Evolutionary conservation across 1,140 invertebrate species (phyloP), one percentile per base, ranked within the genome.

Genomic region (Lineus longissimus): DNA sequence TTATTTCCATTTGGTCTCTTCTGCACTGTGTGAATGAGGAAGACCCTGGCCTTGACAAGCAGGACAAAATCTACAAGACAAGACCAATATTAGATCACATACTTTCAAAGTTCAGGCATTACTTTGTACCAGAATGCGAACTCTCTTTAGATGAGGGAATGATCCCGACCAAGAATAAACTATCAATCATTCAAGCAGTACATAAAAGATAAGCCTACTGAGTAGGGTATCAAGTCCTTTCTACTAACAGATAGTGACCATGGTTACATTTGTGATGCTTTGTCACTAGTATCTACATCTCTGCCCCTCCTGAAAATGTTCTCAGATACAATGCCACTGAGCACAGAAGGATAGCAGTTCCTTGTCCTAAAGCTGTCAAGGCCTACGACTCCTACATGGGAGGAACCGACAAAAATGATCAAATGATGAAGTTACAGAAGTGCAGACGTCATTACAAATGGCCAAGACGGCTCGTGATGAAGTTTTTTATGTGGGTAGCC

Each of bases 341-440:
- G 2, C 51, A 61, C n/a, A 29, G 27, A 2, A 25, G 66, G 19
- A 22, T n/a, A 47, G 22, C 55, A 59, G 51, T 45, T 4, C 55
- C 57, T 22, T n/a, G 17, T 30, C 67, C 67, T 11, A 45, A 2
- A 7, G 40, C 43, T 15, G 66, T 68, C 7, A 54, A 47, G 22
- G 45, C 45, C 33, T 59, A 62, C 33, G 56, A 59, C 19, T 2
- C 22, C 13, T 33, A 62, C 56, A 68, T 63, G 67, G 56, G 59
- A 25, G 64, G 66, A 11, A 61, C 61, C 19, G 67, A 68, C 31
- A 56, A 65, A 30, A 62, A 56, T 33, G 59, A 66, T 31, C 67
- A 68, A 47, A 43, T 68, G 45, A 55, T 58, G 56, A 36, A 41
- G 55, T 30, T 47, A 57, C 31, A 61, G 63, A 41, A 62, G 27